These are phyloP conservation scores for Sciurus vulgaris DNA, from an alignment of 2,797 vertebrate genomes.

Conservation along the genomic window DNA sequence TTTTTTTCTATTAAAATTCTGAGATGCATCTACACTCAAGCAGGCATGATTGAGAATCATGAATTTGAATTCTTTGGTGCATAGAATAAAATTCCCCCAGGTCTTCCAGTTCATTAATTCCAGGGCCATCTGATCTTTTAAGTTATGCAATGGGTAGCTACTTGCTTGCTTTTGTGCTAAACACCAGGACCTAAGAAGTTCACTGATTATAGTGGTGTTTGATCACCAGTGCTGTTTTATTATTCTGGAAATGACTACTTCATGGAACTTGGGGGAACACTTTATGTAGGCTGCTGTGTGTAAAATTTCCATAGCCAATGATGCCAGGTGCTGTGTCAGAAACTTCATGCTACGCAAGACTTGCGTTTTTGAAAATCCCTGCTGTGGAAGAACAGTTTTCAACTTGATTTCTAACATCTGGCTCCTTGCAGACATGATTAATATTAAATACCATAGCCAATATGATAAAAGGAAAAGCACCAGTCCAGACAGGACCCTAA, in stretches of 20 bases:
- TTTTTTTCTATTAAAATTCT: conserved; percentile 38
- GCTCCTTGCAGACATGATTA: conserved; percentile 14
- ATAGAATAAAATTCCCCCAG: neutral
- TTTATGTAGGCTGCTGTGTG: neutral
- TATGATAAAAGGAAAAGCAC: neutral
- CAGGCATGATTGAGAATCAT: neutral
- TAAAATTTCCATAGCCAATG: neutral
- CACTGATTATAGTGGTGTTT: conserved; percentile 2
- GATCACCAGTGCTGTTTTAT: neutral
- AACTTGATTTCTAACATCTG: conserved; percentile 27
- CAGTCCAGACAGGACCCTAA: neutral
- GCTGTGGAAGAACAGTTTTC: neutral
- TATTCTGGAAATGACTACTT: conserved; percentile 44
- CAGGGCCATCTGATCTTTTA: neutral
- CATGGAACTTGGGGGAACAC: neutral
- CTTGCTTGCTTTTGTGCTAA: conserved; percentile 34
- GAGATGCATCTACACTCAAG: neutral
- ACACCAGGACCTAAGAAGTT: conserved; percentile 3
- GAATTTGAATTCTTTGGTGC: neutral
- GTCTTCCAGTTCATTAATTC: conserved; percentile 46
- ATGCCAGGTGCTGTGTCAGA: conserved; percentile 8
- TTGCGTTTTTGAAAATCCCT: conserved; percentile 22
- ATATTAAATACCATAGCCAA: neutral
- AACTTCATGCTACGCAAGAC: conserved; percentile 23
- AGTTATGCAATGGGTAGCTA: neutral